Percentiles rank a stretch among this genome's conserved stretches.
These are phyloP conservation scores for Molossus molossus DNA, from an alignment of 2,797 vertebrate species.

Conservation along the genomic window DNA sequence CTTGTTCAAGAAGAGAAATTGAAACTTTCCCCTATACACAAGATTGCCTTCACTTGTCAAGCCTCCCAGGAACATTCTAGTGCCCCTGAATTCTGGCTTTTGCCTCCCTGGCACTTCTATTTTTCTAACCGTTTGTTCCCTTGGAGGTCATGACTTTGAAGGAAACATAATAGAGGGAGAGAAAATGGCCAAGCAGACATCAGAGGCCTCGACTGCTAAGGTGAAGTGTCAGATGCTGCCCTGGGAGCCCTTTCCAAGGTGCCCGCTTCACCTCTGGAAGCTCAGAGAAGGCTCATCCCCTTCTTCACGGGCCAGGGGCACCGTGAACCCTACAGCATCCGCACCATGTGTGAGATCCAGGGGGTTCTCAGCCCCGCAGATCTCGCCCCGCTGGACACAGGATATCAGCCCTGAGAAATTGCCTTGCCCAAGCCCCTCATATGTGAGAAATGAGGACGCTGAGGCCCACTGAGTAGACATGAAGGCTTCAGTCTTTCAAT, in stretches of 20 bases:
- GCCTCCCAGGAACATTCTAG: neutral
- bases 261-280: neutral
- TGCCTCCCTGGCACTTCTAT: neutral
- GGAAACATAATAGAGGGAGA: neutral
- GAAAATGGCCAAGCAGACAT: neutral
- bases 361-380: accelerated
- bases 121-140: neutral
- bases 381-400: too few species aligned
- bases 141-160: neutral
- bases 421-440: neutral
- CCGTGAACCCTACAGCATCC: accelerated
- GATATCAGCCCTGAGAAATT: neutral
- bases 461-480: neutral
- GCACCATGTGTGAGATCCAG: neutral
- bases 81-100: neutral
- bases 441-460: neutral
- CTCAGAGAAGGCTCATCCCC: neutral
- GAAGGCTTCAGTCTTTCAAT: neutral
- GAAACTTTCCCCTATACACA: neutral
- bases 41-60: neutral
- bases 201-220: neutral
- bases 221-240: neutral
- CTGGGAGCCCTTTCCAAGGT: neutral
- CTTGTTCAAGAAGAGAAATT: neutral
- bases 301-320: neutral